Conservation (phyloP, 2,888 invertebrate species). For the Amiota communis region DNA sequence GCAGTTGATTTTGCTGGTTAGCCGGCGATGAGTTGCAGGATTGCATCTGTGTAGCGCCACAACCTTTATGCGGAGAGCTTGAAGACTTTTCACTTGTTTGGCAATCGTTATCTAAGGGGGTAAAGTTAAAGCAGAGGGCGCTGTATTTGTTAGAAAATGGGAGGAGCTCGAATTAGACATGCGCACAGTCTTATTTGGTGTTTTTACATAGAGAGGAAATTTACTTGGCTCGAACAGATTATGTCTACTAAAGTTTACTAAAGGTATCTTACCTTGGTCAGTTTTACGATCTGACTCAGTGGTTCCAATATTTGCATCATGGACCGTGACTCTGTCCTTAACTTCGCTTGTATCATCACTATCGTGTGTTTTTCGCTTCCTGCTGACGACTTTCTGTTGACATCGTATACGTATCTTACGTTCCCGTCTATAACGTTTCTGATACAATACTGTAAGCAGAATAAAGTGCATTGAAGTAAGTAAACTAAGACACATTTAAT, state of each 20-base stretch:
- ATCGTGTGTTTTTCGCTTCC: conserved; percentile 74
- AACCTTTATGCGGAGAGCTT: no score
- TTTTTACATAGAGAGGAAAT: neutral
- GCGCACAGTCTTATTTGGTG: conserved; percentile 1
- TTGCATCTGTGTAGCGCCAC: conserved; percentile 35
- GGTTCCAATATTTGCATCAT: conserved; percentile 40
- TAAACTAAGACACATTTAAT: neutral
- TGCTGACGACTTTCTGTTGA: conserved; percentile 88
- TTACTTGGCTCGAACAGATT: neutral
- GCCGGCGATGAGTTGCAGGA: neutral
- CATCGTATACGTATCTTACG: conserved; percentile 86
- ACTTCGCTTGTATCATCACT: conserved; percentile 52
- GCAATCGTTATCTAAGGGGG: conserved; percentile 67
- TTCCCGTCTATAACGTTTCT: conserved; percentile 92
- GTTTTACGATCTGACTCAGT: conserved; percentile 55
- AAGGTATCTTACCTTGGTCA: conserved; percentile 45
- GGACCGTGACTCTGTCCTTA: conserved; percentile 50
- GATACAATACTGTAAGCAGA: conserved; percentile 83
- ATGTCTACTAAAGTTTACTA: neutral
- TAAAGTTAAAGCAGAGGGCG: conserved; percentile 61
- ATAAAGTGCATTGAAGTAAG: no score
- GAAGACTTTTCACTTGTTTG: conserved; percentile 71
- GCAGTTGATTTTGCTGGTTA: conserved; percentile 37
- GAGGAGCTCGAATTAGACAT: conserved; percentile 39
- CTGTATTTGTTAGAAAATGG: conserved; percentile 64